Evolutionary conservation across 2,797 vertebrate genomes (phyloP).

Genomic region (Antrozous pallidus): DNA sequence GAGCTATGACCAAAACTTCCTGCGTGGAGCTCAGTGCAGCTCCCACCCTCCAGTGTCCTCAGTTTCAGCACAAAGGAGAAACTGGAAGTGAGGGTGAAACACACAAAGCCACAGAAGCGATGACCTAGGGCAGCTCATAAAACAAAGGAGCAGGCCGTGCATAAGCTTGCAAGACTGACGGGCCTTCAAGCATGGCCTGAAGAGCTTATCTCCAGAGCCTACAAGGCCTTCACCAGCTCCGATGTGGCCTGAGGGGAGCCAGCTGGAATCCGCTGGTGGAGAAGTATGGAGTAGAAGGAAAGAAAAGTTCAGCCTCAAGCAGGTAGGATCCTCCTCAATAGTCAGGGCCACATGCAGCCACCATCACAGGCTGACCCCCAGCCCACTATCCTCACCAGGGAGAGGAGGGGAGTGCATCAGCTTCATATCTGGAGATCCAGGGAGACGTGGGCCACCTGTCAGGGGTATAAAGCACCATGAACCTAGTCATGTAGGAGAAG

Average conservation of each 20-base stretch:
- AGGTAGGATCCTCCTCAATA: not conserved
- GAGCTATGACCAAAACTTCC: not conserved
- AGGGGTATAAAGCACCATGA: not conserved
- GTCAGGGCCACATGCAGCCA: rapidly evolving
- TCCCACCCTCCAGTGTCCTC: not conserved
- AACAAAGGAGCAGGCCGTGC: not conserved
- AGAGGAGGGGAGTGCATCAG: not conserved
- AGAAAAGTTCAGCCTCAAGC: not conserved
- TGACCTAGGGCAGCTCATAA: not conserved
- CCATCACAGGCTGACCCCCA: no score
- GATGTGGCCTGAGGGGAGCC: not conserved
- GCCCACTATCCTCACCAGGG: not conserved
- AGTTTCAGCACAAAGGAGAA: not conserved
- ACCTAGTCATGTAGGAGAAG: not conserved
- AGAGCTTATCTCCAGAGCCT: no score
- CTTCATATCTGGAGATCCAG: not conserved
- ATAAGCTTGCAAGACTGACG: not conserved
- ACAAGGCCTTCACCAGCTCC: not conserved
- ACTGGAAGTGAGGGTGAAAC: not conserved
- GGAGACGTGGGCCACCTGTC: not conserved
- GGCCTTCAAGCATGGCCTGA: not conserved
- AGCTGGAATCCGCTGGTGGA: not conserved
- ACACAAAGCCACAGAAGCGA: not conserved
- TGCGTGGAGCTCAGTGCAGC: no score
- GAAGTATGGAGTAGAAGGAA: not conserved